Conservation (phyloP, 2,888 invertebrate species). For the Chironomus riparius region DNA sequence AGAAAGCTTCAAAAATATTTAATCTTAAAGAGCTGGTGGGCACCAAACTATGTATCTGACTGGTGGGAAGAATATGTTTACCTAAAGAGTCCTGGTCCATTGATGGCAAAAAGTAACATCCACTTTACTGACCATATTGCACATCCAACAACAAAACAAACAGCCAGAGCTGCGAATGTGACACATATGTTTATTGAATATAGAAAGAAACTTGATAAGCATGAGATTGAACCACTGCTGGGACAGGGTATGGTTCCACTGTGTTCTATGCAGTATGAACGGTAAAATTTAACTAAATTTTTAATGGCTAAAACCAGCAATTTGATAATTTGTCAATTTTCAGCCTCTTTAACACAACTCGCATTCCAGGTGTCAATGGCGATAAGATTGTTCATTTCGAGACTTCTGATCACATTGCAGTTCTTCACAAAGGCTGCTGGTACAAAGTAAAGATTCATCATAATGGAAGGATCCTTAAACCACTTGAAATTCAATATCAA, state of each 20-base stretch:
- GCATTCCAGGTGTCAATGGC: slow-evolving; percentile 79
- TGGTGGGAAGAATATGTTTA: slow-evolving; percentile 99
- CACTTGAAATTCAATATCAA: slow-evolving; percentile 80
- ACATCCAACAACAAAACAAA: slow-evolving; percentile 60
- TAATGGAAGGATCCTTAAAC: slow-evolving; percentile 64
- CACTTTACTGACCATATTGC: slow-evolving; percentile 78
- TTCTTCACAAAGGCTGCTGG: slow-evolving; percentile 79
- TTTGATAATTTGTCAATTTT: not conserved
- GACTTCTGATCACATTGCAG: slow-evolving; percentile 79
- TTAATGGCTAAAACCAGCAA: too few species aligned
- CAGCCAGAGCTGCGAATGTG: slow-evolving; percentile 85
- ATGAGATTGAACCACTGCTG: slow-evolving; percentile 90
- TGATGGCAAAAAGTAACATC: slow-evolving; percentile 94
- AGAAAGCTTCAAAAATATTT: slow-evolving; percentile 84
- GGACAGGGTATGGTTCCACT: slow-evolving; percentile 87
- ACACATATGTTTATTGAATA: slow-evolving; percentile 79
- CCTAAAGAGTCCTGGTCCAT: slow-evolving; percentile 75
- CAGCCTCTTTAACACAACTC: slow-evolving; percentile 77
- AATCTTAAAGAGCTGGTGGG: slow-evolving; percentile 83
- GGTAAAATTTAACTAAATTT: not conserved
- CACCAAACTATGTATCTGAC: slow-evolving; percentile 84
- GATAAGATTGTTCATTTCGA: slow-evolving; percentile 75
- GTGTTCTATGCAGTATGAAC: slow-evolving; percentile 98
- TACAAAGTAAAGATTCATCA: slow-evolving; percentile 79
- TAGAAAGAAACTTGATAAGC: slow-evolving; percentile 80